Conservation (phyloP, 2,113 vertebrate species). For the Hippoglossus stenolepis region DNA sequence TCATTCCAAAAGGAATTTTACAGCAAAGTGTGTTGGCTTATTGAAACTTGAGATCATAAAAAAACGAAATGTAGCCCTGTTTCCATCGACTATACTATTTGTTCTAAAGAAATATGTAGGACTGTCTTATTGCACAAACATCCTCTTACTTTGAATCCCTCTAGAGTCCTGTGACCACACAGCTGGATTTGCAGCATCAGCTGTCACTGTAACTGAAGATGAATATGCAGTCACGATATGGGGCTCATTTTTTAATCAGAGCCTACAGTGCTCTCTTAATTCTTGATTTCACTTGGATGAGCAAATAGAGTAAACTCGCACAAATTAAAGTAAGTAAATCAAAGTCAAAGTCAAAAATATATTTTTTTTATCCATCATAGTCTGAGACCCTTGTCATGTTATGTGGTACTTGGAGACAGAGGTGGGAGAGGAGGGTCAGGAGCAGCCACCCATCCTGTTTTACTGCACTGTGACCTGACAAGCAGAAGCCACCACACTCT, state of each 20-base stretch:
- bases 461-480: not conserved
- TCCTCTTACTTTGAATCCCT: not conserved
- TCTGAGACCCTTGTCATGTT: not conserved
- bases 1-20: not conserved
- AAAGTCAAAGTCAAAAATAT: not conserved
- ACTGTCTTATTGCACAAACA: not conserved
- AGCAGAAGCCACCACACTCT: no score
- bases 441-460: not conserved
- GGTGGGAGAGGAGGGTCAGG: no score
- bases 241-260: slow-evolving; percentile 14
- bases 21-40: not conserved
- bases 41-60: not conserved
- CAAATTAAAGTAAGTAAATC: not conserved
- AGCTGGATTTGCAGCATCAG: slow-evolving; percentile 37
- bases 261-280: not conserved
- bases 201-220: not conserved
- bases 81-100: not conserved
- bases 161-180: not conserved
- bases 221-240: not conserved
- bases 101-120: not conserved
- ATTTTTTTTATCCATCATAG: not conserved
- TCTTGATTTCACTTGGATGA: slow-evolving; percentile 12
- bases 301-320: not conserved
- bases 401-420: no score
- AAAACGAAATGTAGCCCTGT: not conserved